phyloP scores from a whole-genome alignment of 2,888 invertebrate genomes.

The Lordiphosa fenestrarum region DNA sequence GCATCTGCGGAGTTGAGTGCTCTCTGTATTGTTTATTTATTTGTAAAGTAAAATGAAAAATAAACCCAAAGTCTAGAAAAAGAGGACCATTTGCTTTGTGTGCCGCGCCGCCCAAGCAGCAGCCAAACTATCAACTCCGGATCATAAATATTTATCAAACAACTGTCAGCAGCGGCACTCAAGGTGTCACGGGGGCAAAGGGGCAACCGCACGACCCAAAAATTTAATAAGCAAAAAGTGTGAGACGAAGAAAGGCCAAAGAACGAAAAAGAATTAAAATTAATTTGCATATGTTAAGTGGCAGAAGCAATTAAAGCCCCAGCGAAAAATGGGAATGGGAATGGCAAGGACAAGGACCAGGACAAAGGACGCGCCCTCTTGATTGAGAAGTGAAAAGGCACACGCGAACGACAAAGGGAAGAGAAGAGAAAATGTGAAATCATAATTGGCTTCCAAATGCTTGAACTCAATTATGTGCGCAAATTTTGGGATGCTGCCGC shows the following conservation, averaged over 20 bases:
- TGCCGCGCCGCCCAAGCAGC: background rate
- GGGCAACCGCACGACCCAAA: conserved; percentile 11
- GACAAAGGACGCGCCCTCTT: conserved; percentile 35
- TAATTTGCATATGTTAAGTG: conserved; percentile 76
- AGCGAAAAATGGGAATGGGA: conserved; percentile 6
- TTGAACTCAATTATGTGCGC: conserved; percentile 73
- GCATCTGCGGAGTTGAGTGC: too few species aligned
- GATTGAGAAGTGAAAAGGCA: conserved; percentile 63
- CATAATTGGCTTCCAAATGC: conserved; percentile 75
- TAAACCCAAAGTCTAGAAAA: conserved; percentile 27
- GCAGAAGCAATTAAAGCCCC: conserved; percentile 67
- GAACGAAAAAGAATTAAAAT: conserved; percentile 42
- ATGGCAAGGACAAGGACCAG: conserved; percentile 11
- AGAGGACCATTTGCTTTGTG: conserved; percentile 23
- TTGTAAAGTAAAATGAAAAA: conserved; percentile 43
- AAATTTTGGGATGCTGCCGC: conserved; percentile 56
- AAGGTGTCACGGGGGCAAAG: conserved; percentile 46
- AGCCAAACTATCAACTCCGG: conserved; percentile 38
- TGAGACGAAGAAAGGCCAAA: conserved; percentile 5
- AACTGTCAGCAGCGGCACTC: conserved; percentile 44
- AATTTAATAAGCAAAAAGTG: conserved; percentile 6
- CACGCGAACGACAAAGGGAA: conserved; percentile 17
- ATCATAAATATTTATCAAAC: conserved; percentile 46
- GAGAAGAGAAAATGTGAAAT: conserved; percentile 60
- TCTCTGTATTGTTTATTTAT: conserved; percentile 44